Percentiles rank a stretch among this genome's conserved stretches.
Conservation (phyloP, 2,797 vertebrate species). For the Gastrophryne carolinensis region DNA sequence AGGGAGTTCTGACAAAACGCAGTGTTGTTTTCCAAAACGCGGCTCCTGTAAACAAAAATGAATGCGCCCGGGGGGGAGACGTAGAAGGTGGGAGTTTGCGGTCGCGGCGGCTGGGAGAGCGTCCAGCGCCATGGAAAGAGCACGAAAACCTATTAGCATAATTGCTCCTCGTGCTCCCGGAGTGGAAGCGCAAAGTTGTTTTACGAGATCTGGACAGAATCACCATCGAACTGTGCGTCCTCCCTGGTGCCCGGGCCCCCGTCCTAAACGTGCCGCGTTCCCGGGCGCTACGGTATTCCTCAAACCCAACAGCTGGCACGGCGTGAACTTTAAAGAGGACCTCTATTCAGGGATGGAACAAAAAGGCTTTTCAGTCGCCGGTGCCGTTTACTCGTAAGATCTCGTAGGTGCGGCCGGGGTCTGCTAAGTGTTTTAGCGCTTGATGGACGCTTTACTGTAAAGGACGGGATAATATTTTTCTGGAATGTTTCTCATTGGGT, state of each 20-base stretch:
- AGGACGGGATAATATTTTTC: no score
- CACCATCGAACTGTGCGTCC: background rate
- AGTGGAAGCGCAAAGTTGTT: background rate
- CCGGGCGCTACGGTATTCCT: conserved; percentile 10
- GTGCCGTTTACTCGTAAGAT: no score
- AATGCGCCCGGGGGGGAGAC: conserved; percentile 40
- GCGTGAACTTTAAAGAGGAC: background rate
- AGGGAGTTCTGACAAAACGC: conserved; percentile 40
- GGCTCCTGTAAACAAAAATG: conserved; percentile 55
- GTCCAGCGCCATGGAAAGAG: conserved; percentile 56
- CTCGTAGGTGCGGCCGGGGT: no score
- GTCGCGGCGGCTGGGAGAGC: conserved; percentile 52
- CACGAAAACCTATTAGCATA: conserved; percentile 54
- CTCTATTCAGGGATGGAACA: no score
- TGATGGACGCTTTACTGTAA: no score
- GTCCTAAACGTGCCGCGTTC: conserved; percentile 12
- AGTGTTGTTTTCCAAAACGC: conserved; percentile 57
- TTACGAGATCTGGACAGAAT: conserved; percentile 10
- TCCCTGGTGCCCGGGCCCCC: background rate
- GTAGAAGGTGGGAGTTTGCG: conserved; percentile 53
- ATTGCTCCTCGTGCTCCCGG: conserved; percentile 31
- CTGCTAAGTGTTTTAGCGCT: no score
- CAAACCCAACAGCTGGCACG: fast-evolving
- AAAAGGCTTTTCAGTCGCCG: no score
- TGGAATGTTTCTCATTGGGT: no score